Percentiles rank a stretch among this genome's conserved stretches.
These are phyloP conservation scores for Numida meleagris DNA, from an alignment of 2,113 vertebrate species.

Conservation along the genomic window DNA sequence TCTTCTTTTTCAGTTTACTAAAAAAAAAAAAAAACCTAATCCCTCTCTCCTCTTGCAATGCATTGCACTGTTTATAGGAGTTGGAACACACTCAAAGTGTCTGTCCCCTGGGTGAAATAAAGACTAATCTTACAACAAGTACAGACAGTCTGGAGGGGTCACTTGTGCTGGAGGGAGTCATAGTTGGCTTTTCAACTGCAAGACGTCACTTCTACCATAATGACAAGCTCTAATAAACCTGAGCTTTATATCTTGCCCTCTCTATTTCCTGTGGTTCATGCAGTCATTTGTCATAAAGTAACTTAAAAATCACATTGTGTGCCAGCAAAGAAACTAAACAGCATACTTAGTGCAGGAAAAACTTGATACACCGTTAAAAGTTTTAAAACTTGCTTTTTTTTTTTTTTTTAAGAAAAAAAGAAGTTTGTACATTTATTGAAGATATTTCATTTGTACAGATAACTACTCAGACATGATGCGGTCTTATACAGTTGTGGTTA, in stretches of 20 bases:
- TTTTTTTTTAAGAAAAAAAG: neutral
- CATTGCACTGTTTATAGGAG: neutral
- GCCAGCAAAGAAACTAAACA: neutral
- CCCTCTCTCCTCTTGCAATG: neutral
- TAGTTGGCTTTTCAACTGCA: slow-evolving; percentile 19
- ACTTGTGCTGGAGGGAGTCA: neutral
- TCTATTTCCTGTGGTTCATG: neutral
- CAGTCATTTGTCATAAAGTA: slow-evolving; percentile 43
- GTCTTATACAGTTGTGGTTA: rapidly evolving
- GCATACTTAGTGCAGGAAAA: neutral
- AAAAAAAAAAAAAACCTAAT: neutral
- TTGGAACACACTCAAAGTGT: neutral
- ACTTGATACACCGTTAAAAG: neutral
- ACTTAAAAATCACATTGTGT: neutral
- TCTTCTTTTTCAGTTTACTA: neutral
- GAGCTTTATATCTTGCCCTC: slow-evolving; percentile 26
- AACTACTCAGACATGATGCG: neutral
- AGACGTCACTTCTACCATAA: slow-evolving; percentile 1
- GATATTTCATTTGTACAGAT: neutral
- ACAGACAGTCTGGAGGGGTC: neutral
- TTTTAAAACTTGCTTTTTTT: neutral
- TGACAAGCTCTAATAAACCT: slow-evolving; percentile 31
- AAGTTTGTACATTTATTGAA: neutral
- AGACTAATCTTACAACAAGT: neutral
- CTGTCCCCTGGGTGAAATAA: slow-evolving; percentile 9